Evolutionary conservation across 2,888 invertebrate species (phyloP).

Genomic region (Chouioia cunea): DNA sequence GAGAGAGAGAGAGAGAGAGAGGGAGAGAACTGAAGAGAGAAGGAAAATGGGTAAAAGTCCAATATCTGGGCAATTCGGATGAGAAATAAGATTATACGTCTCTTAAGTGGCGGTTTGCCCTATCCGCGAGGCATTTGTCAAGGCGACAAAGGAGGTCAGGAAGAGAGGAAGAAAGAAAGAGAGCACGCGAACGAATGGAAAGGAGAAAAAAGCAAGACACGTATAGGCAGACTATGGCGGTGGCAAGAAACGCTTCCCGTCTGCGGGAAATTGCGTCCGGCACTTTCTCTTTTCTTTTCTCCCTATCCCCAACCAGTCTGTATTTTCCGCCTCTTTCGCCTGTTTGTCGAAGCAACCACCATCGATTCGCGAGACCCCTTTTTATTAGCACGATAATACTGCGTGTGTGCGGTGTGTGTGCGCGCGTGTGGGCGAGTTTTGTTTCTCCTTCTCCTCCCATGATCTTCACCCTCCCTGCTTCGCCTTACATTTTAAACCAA

Average conservation of each 20-base stretch:
- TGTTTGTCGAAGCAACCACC: constrained; percentile 6
- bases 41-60: constrained; percentile 29
- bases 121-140: constrained; percentile 44
- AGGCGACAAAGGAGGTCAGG: constrained; percentile 48
- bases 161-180: neutral
- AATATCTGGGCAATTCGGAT: constrained; percentile 48
- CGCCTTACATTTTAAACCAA: too few species aligned
- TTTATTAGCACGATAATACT: constrained; percentile 35
- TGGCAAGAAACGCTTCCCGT: constrained; percentile 49
- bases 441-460: constrained; percentile 5
- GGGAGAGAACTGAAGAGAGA: neutral
- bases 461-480: neutral
- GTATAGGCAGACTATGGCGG: constrained; percentile 1
- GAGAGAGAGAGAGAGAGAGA: neutral
- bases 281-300: constrained; percentile 22
- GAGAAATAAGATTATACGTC: constrained; percentile 49
- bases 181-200: too few species aligned
- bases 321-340: constrained; percentile 26
- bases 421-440: neutral
- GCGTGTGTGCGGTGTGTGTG: too few species aligned
- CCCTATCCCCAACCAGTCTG: too few species aligned
- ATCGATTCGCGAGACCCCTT: constrained; percentile 12
- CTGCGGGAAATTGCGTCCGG: constrained; percentile 54
- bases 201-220: constrained; percentile 5
- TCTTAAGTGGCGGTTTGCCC: constrained; percentile 43